Evolutionary conservation across 1,140 invertebrate genomes (phyloP).

Genomic region (Hestina assimilis): DNA sequence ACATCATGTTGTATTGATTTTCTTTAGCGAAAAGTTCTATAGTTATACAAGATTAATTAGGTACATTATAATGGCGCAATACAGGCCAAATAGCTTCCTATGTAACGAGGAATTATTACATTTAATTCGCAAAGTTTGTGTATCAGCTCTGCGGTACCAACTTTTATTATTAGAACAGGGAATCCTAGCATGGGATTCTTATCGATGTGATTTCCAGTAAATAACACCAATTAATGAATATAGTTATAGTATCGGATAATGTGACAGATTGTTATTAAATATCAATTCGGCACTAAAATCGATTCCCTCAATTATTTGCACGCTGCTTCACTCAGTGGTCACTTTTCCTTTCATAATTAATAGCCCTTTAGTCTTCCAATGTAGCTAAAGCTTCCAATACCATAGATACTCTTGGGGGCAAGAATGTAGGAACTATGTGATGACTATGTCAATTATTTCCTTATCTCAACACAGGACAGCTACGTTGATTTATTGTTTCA

Average conservation of each 20-base stretch:
- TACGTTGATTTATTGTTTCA: constrained; percentile 41
- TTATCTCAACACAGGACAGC: constrained; percentile 56
- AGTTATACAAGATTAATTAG: constrained; percentile 42
- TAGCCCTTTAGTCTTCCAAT: constrained; percentile 57
- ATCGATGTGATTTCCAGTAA: constrained; percentile 30
- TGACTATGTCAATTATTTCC: constrained; percentile 77
- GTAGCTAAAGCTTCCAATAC: constrained; percentile 56
- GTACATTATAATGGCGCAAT: constrained; percentile 30
- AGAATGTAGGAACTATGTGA: constrained; percentile 73
- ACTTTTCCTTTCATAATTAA: constrained; percentile 34
- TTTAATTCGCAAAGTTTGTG: background rate
- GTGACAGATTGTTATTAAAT: constrained; percentile 50
- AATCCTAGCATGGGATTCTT: constrained; percentile 15
- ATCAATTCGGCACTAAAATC: constrained; percentile 40
- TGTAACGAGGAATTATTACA: constrained; percentile 2
- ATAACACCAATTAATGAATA: constrained; percentile 68
- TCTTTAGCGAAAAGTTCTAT: constrained; percentile 65
- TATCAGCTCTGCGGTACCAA: constrained; percentile 10
- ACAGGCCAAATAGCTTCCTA: constrained; percentile 9
- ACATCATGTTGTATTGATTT: constrained; percentile 74
- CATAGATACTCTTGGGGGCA: constrained; percentile 55
- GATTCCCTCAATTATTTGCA: constrained; percentile 49
- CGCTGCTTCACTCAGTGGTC: constrained; percentile 39
- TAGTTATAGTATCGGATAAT: constrained; percentile 52
- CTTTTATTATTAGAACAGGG: constrained; percentile 1